Percentiles rank a stretch among this genome's conserved stretches.
These are phyloP conservation scores for Procambarus clarkii DNA, from an alignment of 1,140 invertebrate genomes.

Conservation along the genomic window DNA sequence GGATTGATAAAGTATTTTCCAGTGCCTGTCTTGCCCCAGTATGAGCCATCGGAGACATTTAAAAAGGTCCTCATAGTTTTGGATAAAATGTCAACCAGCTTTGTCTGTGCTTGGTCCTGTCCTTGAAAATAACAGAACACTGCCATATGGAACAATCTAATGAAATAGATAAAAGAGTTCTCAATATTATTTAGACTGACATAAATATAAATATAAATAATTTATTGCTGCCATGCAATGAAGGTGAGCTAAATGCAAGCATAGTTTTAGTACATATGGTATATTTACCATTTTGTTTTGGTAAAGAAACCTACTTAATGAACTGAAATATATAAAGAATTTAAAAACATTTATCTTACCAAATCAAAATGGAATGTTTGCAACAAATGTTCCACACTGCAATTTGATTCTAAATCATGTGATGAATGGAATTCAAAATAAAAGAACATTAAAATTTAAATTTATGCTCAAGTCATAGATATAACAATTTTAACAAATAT, in stretches of 20 bases:
- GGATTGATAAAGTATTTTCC: too few species aligned
- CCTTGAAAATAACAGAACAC: too few species aligned
- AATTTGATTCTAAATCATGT: not conserved
- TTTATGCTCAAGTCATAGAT: not conserved
- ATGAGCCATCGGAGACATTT: too few species aligned
- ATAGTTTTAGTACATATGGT: not conserved
- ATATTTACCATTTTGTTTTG: not conserved
- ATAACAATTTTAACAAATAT: not conserved
- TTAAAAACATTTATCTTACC: not conserved
- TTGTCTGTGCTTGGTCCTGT: too few species aligned
- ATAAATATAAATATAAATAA: not conserved
- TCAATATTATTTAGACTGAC: not conserved
- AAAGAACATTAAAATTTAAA: not conserved
- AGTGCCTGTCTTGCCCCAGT: too few species aligned
- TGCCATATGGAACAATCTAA: too few species aligned
- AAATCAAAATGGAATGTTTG: not conserved
- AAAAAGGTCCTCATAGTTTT: too few species aligned
- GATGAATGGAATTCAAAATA: not conserved
- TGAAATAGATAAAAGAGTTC: not conserved
- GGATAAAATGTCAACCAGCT: too few species aligned
- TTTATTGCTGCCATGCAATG: slow-evolving; percentile 1
- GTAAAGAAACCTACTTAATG: slow-evolving; percentile 5
- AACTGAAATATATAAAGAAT: not conserved
- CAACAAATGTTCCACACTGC: not conserved
- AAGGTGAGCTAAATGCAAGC: not conserved